Percentiles rank a stretch among this genome's conserved stretches.
These are phyloP conservation scores for Bambusicola thoracicus DNA, from an alignment of 2,113 vertebrate species.

Conservation along the genomic window DNA sequence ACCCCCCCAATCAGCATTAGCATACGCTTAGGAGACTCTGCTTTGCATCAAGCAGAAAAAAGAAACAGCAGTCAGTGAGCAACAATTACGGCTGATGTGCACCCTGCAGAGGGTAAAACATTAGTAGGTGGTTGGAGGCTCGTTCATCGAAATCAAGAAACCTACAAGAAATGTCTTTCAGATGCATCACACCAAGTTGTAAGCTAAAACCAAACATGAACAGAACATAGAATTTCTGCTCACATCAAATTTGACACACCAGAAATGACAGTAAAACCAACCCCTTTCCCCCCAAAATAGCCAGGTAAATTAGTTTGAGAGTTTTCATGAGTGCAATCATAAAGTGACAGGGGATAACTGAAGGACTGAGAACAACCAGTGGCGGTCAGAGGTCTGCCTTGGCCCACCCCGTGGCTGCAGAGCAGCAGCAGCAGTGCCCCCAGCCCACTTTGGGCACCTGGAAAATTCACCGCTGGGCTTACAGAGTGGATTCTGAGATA, in stretches of 20 bases:
- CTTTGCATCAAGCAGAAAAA: conserved; percentile 54
- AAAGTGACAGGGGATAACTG: background rate
- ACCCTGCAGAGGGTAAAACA: background rate
- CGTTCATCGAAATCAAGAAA: conserved; percentile 27
- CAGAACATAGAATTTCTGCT: background rate
- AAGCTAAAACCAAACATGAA: conserved; percentile 17
- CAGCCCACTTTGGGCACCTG: background rate
- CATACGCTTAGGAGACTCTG: conserved; percentile 43
- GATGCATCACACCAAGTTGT: fast-evolving
- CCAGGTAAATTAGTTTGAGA: background rate
- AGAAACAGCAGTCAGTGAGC: conserved; percentile 20
- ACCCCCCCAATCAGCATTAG: conserved; percentile 48
- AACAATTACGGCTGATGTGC: conserved; percentile 17
- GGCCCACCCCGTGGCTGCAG: background rate
- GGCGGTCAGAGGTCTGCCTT: background rate
- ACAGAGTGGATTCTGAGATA: background rate
- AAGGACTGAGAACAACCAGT: background rate
- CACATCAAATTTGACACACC: background rate
- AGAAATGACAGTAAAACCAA: background rate
- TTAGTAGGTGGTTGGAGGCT: background rate
- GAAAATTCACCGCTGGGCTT: background rate
- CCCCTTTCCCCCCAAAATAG: too few species aligned
- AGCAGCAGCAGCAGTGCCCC: background rate
- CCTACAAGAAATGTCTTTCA: background rate
- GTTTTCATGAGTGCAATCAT: background rate